Base-by-base conservation (phyloP, 2,888 invertebrate species). In the Nemoura dubitans region DNA sequence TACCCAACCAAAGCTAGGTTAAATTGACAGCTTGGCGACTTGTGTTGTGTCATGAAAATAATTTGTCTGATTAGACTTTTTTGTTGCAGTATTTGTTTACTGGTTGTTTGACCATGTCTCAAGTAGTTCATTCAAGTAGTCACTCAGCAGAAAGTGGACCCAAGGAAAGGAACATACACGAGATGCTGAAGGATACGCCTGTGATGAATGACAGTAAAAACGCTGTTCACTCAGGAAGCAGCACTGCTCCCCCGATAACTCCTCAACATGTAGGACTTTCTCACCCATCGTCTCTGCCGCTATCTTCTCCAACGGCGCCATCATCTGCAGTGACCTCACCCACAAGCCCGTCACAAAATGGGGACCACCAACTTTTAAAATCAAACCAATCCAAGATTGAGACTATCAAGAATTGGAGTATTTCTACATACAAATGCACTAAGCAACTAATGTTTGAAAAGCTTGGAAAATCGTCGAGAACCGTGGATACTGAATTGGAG, bases 401-500 rank as follows among this genome's bases (percentile, higher is more conserved):
- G 91, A 95, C 96, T 87, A 93, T 99, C 88, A 97, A 97, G 91
- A 98, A 97, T 91, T 99, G 99, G 99, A 97, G 98, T 88, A 97
- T 99, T 90, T 98, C 98, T 88, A 99, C 99, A 0, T 99, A 98
- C 92, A 99, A 99, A 92, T 99, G 99, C 91, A 99, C 99, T 6
- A 97, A 97, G 90, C 99, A 99, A 91, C 94, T 98, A 87, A 95
- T 99, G 92, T 96, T 98, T 89, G 99, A 99, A 91, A 98, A 98
- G 91, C 93, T 99, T 86, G 99, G 99, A 26, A 99, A 98, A 93
- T 96, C 96, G 81, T 97, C 97, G 10, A 94, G 97, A 87, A 98
- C 97, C 80, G 96, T 97, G 85, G 97, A 98, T 91, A 95, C 97
- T 94, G 99, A 99, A 92, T 92, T 99, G 90, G 99, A 99, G 92